Conservation (phyloP, 1,140 invertebrate species). For the Agrilus planipennis region DNA sequence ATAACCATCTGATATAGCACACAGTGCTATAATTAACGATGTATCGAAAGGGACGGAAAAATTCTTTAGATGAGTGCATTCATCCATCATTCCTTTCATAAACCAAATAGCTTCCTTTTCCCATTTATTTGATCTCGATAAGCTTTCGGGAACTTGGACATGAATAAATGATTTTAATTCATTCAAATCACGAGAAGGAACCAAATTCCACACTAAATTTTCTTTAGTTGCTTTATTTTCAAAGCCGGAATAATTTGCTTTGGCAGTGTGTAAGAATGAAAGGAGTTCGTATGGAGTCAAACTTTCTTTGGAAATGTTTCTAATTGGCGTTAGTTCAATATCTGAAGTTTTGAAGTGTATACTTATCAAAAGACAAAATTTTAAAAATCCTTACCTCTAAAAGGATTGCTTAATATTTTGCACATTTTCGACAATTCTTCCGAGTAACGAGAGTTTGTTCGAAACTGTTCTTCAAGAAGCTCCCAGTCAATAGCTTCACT, state of each 20-base stretch:
- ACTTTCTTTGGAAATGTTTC: background rate
- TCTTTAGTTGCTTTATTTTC: background rate
- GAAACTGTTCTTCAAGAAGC: conserved; percentile 78
- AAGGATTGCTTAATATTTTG: conserved; percentile 32
- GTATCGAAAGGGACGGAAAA: conserved; percentile 79
- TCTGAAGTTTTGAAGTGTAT: too few relatives aligned
- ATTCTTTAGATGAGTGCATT: conserved; percentile 93
- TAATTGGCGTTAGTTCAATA: too few relatives aligned
- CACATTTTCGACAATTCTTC: conserved; percentile 67
- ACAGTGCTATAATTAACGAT: conserved; percentile 68
- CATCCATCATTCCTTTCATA: conserved; percentile 97
- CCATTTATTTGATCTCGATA: conserved; percentile 28
- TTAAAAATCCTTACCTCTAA: too few relatives aligned
- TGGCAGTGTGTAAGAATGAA: background rate
- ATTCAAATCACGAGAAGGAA: too few relatives aligned
- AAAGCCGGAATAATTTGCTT: background rate
- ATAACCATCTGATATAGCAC: conserved; percentile 84
- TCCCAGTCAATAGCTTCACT: conserved; percentile 91
- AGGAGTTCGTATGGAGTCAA: background rate
- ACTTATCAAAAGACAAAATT: too few relatives aligned
- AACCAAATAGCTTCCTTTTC: conserved; percentile 77
- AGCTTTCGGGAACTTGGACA: background rate
- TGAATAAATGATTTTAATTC: too few relatives aligned
- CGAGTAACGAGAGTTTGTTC: conserved; percentile 66
- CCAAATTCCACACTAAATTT: too few relatives aligned